Percentiles rank a stretch among this genome's conserved stretches.
Conservation (phyloP, 1,140 invertebrate genomes). For the Cylas formicarius region DNA sequence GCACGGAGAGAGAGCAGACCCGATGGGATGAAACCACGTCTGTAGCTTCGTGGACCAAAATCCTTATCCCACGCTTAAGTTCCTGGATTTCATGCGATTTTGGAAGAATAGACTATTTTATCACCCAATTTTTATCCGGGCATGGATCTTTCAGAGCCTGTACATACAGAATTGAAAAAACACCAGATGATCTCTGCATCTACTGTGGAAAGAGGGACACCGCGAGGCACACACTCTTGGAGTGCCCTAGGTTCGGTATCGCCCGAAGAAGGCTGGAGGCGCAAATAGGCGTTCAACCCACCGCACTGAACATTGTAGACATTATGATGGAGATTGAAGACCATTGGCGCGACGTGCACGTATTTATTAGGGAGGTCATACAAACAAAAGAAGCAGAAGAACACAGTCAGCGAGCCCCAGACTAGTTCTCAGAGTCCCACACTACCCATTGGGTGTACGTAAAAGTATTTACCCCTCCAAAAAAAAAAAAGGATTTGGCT, state of each 20-base stretch:
- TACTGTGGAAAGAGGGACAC: constrained; percentile 25
- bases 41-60: constrained; percentile 14
- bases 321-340: too few species aligned
- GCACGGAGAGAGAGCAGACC: constrained; percentile 1
- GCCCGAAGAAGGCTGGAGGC: too few species aligned
- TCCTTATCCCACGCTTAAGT: constrained; percentile 11
- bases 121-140: constrained; percentile 32
- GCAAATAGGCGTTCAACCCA: too few species aligned
- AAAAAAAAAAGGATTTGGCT: too few species aligned
- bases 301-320: too few species aligned
- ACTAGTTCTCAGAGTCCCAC: too few species aligned
- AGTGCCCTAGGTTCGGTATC: constrained; percentile 28
- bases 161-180: constrained; percentile 27
- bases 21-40: constrained; percentile 3
- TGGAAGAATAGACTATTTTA: constrained; percentile 23
- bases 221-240: constrained; percentile 29
- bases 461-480: too few species aligned
- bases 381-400: too few species aligned
- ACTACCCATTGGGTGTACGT: too few species aligned
- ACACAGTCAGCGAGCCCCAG: too few species aligned
- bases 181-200: constrained; percentile 9
- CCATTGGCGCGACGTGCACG: too few species aligned
- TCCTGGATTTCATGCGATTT: constrained; percentile 20
- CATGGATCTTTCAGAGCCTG: constrained; percentile 39
- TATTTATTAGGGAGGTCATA: too few species aligned